phyloP scores from a whole-genome alignment of 35 echinoderm and acorn worm species.

The Ptychodera flava region DNA sequence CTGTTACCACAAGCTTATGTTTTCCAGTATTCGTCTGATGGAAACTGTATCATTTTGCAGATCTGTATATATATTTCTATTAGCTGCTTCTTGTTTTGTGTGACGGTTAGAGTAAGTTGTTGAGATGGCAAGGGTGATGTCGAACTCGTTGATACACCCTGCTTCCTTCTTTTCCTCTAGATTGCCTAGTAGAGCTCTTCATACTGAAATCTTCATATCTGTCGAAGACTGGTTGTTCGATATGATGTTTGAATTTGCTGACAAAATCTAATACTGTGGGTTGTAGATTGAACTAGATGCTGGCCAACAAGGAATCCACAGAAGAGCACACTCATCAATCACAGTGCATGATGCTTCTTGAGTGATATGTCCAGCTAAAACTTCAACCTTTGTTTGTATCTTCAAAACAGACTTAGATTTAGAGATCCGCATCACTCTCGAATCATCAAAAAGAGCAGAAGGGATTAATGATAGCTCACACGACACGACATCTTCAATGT shows the following conservation, averaged over 20 bases:
- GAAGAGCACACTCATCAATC: constrained; percentile 48
- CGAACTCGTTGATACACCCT: constrained; percentile 27
- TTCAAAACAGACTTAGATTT: constrained; percentile 39
- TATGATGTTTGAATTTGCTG: constrained; percentile 27
- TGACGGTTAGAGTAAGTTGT: constrained; percentile 39
- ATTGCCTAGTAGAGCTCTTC: constrained; percentile 31
- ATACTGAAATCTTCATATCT: constrained; percentile 42
- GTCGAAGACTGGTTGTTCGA: constrained; percentile 32
- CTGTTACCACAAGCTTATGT: constrained; percentile 41
- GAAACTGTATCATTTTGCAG: no score
- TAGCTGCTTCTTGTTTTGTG: constrained; percentile 33
- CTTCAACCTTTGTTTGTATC: constrained; percentile 33
- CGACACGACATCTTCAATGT: constrained; percentile 31
- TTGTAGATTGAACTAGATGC: constrained; percentile 3
- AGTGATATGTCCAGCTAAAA: constrained; percentile 5
- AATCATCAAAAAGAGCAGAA: constrained; percentile 38
- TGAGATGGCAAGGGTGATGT: constrained; percentile 40
- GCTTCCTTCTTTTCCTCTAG: constrained; percentile 29
- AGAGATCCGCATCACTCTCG: constrained; percentile 33
- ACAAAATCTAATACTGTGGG: constrained; percentile 29
- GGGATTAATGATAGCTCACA: constrained; percentile 41
- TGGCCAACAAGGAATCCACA: constrained; percentile 43
- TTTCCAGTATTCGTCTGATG: no score
- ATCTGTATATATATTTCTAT: constrained; percentile 25
- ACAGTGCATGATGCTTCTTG: constrained; percentile 22